Percentiles rank a stretch among this genome's conserved stretches.
Evolutionary conservation across 2,113 vertebrate species (phyloP).

Genomic region (Monarcha castaneiventris): DNA sequence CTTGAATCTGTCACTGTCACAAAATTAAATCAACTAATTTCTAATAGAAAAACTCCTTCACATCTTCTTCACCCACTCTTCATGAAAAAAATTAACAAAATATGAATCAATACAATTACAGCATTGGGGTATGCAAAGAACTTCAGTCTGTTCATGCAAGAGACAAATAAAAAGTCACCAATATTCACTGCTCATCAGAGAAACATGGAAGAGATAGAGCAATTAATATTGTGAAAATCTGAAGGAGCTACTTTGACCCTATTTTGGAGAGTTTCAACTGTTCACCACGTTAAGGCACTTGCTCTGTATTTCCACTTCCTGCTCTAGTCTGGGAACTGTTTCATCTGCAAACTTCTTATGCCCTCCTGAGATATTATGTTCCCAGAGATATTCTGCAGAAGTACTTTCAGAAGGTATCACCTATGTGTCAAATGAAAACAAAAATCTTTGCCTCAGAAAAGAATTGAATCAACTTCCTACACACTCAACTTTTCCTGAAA

Average conservation of each 20-base stretch:
- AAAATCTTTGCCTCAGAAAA: not conserved
- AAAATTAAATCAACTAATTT: not conserved
- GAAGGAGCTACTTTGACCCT: not conserved
- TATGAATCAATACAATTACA: not conserved
- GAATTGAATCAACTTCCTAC: not conserved
- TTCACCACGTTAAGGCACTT: not conserved
- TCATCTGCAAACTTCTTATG: not conserved
- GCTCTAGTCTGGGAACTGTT: not conserved
- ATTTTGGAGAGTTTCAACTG: not conserved
- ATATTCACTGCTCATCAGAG: not conserved
- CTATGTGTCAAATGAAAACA: not conserved
- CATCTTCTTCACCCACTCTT: not conserved
- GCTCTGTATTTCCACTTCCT: not conserved
- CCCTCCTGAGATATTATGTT: not conserved
- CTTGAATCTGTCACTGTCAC: not conserved
- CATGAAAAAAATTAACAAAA: not conserved
- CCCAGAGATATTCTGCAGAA: not conserved
- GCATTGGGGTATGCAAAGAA: not conserved
- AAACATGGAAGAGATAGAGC: not conserved
- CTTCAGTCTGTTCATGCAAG: not conserved
- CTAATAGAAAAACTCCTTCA: not conserved
- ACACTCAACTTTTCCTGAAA: not conserved
- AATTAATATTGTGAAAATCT: not conserved
- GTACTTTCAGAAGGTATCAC: not conserved
- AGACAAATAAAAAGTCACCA: not conserved